A percentile compares a stretch with the other conserved stretches of the same genome.
These are phyloP conservation scores for Scomber colias DNA, from an alignment of 2,113 vertebrate species.

Conservation along the genomic window DNA sequence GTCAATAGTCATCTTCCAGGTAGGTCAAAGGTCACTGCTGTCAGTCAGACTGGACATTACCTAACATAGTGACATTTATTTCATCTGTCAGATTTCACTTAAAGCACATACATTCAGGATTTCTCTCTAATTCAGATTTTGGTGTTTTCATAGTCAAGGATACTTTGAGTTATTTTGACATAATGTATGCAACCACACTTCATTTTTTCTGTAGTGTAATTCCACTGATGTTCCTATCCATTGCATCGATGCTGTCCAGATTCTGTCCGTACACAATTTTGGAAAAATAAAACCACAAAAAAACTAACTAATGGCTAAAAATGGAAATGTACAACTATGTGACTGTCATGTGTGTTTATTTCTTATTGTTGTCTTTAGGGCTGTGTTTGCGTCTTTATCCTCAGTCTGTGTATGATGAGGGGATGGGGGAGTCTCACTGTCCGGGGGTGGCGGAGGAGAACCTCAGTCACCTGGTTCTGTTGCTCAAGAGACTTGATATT, in stretches of 20 bases:
- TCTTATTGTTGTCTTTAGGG: slow-evolving; percentile 77
- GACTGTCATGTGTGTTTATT: background rate
- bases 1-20: slow-evolving; percentile 85
- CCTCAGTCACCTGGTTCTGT: slow-evolving; percentile 89
- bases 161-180: too few relatives aligned
- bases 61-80: background rate
- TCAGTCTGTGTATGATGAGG: slow-evolving; percentile 84
- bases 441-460: slow-evolving; percentile 91
- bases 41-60: too few relatives aligned
- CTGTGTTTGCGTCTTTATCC: slow-evolving; percentile 93
- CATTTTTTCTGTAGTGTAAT: too few relatives aligned
- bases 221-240: too few relatives aligned
- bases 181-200: too few relatives aligned
- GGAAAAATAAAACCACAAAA: too few relatives aligned
- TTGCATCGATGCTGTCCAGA: too few relatives aligned
- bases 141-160: too few relatives aligned
- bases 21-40: slow-evolving; percentile 61
- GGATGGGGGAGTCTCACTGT: slow-evolving; percentile 86
- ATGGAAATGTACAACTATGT: too few relatives aligned
- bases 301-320: too few relatives aligned
- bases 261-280: too few relatives aligned
- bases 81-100: background rate
- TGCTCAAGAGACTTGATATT: slow-evolving; percentile 93
- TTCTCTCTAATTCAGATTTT: background rate
- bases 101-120: background rate